phyloP scores from a whole-genome alignment of 1,140 invertebrate genomes.

The Habropoda laboriosa region DNA sequence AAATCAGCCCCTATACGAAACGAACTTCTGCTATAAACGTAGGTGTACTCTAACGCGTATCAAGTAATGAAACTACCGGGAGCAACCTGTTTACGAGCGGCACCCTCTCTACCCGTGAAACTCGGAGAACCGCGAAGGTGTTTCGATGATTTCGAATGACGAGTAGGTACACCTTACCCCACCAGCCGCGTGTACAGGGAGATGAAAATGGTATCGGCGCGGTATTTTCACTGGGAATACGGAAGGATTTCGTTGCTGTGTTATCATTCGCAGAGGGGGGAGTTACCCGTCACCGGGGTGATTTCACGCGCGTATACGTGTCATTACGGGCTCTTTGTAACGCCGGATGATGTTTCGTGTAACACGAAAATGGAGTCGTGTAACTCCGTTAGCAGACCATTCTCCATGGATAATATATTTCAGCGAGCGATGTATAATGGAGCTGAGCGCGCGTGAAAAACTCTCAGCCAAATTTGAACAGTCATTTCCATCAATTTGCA shows the following conservation, averaged over 20 bases:
- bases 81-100: neutral
- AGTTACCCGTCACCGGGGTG: constrained; percentile 43
- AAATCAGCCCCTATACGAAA: constrained; percentile 31
- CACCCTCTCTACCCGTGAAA: no score
- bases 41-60: neutral
- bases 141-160: neutral
- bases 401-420: constrained; percentile 66
- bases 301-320: constrained; percentile 52
- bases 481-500: constrained; percentile 67
- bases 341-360: constrained; percentile 64
- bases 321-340: constrained; percentile 67
- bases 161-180: no score
- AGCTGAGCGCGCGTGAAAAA: constrained; percentile 55
- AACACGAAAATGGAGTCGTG: constrained; percentile 68
- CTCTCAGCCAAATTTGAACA: constrained; percentile 60
- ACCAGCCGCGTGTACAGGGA: no score
- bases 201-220: no score
- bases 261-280: constrained; percentile 51
- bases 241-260: constrained; percentile 30
- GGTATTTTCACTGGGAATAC: constrained; percentile 7
- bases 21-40: neutral
- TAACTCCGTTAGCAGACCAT: constrained; percentile 68
- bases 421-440: constrained; percentile 56
- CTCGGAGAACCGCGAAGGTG: no score
- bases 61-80: neutral